Evolutionary conservation across 2,888 invertebrate genomes (phyloP), one percentile per base, ranked within the genome.

Genomic region (Parnassius glacialis): DNA sequence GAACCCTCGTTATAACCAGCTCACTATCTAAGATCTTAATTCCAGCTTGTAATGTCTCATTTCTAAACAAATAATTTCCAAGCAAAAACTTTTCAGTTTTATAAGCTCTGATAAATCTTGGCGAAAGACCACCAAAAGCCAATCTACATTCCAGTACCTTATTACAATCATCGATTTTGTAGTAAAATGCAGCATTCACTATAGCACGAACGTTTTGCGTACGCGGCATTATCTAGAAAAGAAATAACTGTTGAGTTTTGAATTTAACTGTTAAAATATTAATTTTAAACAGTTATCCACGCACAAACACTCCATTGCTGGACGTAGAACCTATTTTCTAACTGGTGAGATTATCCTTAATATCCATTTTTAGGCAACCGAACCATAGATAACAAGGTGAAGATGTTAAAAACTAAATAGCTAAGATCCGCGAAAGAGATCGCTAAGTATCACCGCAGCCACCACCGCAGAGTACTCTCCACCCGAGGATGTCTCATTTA

Each of bases 181-280:
- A 92, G 0, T 94, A 76, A 74, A 96, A 95, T 10, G 94, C 96
- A 12, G 95, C 95, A 73, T 96, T 95, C 0, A 96, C 94, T 63
- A 94, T 92, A 0, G 96, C 95, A 71, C 94, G 94, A 0, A 95
- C 94, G 74, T 95, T 95, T 85, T 95, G 95, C 1, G 94, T 92
- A 62, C 95, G 87, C 0, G 94, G 93, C 93, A 94, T 95, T 55
- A 96, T 93, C 95, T 96, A 72, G 13, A 75, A 79, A n/a, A 52
- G 25, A 9, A 20, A 25, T 25, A 50, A 43, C 43, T 10, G 42
- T 42, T 42, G 7, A 7, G 2, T 42, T 42, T 1, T 42, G 1
- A 42, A 9, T 42, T 42, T 10, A 42, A 42, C 10, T 42, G 16
- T 16, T 25, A 5, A 25, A 25, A 25, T 25, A 25, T 25, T 25